These are phyloP conservation scores for Zosterops pallidus DNA, from an alignment of 2,113 vertebrate genomes.

Conservation along the genomic window DNA sequence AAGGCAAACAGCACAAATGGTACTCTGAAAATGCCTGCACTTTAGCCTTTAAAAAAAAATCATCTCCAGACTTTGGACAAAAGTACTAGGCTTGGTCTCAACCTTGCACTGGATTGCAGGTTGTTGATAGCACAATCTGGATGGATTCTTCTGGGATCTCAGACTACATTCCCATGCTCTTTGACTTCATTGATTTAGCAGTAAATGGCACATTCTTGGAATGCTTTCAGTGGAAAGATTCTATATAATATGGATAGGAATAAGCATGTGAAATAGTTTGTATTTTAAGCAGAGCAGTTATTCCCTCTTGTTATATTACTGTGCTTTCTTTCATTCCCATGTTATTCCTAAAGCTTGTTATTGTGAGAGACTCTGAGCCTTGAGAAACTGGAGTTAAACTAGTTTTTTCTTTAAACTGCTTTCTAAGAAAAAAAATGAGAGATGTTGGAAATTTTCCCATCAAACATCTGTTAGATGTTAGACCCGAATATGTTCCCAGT, in stretches of 20 bases:
- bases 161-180: slow-evolving; percentile 73
- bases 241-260: slow-evolving; percentile 53
- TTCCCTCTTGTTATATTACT: slow-evolving; percentile 23
- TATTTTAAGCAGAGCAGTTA: slow-evolving; percentile 22
- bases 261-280: slow-evolving; percentile 49
- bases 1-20: not conserved
- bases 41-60: not conserved
- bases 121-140: slow-evolving; percentile 8
- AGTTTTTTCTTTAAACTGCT: slow-evolving; percentile 22
- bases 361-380: slow-evolving; percentile 16
- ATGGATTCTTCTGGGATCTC: slow-evolving; percentile 51
- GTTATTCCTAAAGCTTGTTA: slow-evolving; percentile 11
- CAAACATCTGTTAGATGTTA: slow-evolving; percentile 54
- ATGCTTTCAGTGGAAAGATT: slow-evolving; percentile 60
- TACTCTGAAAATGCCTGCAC: not conserved
- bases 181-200: slow-evolving; percentile 71
- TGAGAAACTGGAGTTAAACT: slow-evolving; percentile 26
- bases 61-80: not conserved
- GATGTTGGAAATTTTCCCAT: slow-evolving; percentile 50
- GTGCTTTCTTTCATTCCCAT: slow-evolving; percentile 20
- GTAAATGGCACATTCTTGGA: slow-evolving; percentile 72
- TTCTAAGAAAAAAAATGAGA: slow-evolving; percentile 60
- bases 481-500: slow-evolving; percentile 56
- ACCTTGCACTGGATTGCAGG: slow-evolving; percentile 5
- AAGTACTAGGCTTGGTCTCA: not conserved